Percentiles rank a stretch among this genome's conserved stretches.
Conservation (phyloP, 23 tunicate species). For the Corella eumyota region DNA sequence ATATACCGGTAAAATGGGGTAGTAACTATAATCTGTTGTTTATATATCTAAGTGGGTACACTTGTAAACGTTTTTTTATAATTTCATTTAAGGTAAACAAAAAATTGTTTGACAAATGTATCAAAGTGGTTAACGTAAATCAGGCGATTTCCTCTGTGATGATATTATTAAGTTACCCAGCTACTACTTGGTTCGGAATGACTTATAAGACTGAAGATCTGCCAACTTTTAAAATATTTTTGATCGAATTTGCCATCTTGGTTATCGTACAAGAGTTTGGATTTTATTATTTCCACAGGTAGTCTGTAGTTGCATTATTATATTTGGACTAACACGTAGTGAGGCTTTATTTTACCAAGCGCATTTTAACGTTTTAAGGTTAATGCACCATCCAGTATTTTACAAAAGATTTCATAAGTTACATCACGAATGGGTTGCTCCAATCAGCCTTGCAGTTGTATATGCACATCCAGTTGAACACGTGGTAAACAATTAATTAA, state of each 20-base stretch:
- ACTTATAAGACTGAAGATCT: conserved; percentile 24
- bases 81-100: conserved; percentile 16
- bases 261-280: conserved; percentile 37
- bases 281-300: conserved; percentile 80
- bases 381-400: conserved; percentile 46
- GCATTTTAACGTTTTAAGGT: too few relatives aligned
- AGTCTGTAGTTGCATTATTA: neutral
- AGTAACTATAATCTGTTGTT: neutral
- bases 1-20: conserved; percentile 29
- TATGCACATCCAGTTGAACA: conserved; percentile 76
- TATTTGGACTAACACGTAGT: too few relatives aligned
- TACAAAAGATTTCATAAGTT: conserved; percentile 61
- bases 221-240: conserved; percentile 25
- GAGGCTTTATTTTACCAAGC: too few relatives aligned
- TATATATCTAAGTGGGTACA: too few relatives aligned
- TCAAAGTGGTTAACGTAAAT: conserved; percentile 15
- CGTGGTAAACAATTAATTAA: conserved; percentile 16
- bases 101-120: conserved; percentile 15
- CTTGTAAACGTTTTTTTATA: too few relatives aligned
- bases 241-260: conserved; percentile 18
- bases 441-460: conserved; percentile 64
- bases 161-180: conserved; percentile 28
- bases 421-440: conserved; percentile 86
- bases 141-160: conserved; percentile 12
- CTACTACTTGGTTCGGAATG: conserved; percentile 30